Base-by-base conservation (phyloP, 2,888 invertebrate genomes). In the Aelia acuminata region DNA sequence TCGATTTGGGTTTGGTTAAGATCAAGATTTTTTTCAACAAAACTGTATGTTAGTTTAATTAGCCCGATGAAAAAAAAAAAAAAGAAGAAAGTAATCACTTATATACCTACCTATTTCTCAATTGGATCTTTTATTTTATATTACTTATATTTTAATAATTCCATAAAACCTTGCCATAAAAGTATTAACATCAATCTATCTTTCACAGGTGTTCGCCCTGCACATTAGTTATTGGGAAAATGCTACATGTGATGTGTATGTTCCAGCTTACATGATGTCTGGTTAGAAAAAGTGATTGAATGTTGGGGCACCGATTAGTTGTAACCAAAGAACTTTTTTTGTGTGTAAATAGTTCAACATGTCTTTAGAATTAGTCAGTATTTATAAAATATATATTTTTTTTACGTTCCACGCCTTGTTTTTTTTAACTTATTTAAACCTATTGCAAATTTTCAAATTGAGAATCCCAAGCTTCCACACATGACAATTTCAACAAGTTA, bases 351-450 rank as follows among this genome's bases (percentile, higher is more conserved):
- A 80, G 22, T 80, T 80, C 15, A 43, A 80, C 43, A 43, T n/a
- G 80, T 80, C 80, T 43, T 43, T 80, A 80, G 80, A 80, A 11
- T 39, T 47, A 80, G 22, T 18, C 18, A 18, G 4, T 70, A 70
- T 70, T 70, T 70, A 80, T 80, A n/a, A 80, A 80, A 80, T 80
- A 75, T 39, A 80, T 39, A 10, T 80, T 80, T 80, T 8, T 80
- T 80, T 80, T 80, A 39, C 43, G n/a, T 35, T 43, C 11, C 13
- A 4, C 3, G 39, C 5, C 13, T 75, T 22, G 5, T 75, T 13
- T 39, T 22, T 75, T 39, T 7, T 20, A 13, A 63, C 5, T 31
- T 31, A 63, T 63, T 15, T n/a, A n/a, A n/a, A 53, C 0, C 53
- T 53, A 50, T 3, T 5, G 22, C 8, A 22, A 50, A 4, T 22